These are phyloP conservation scores for Sepiola atlantica DNA, from an alignment of 2,888 invertebrate species.

Conservation along the genomic window DNA sequence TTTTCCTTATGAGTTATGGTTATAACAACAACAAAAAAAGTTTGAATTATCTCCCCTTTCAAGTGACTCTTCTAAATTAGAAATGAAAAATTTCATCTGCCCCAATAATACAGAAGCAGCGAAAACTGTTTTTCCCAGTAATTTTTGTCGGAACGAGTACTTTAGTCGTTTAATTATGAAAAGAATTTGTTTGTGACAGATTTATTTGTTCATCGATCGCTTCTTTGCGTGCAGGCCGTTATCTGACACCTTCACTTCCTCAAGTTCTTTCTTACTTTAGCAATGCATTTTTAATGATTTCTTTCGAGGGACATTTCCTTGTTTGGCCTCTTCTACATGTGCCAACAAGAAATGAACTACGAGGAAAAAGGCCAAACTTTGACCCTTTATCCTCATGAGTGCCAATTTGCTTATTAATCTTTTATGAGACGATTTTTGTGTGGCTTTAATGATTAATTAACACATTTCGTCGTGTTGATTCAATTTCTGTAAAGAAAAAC, in stretches of 20 bases:
- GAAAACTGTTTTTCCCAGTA: too few species aligned
- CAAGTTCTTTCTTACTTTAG: not conserved
- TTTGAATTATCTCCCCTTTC: too few species aligned
- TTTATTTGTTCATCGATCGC: too few species aligned
- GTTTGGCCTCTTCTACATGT: not conserved
- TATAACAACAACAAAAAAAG: too few species aligned
- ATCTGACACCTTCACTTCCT: not conserved
- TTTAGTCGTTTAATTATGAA: too few species aligned
- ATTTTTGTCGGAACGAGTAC: too few species aligned
- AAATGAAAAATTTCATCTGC: too few species aligned
- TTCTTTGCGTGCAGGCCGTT: constrained; percentile 51
- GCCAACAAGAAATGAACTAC: not conserved
- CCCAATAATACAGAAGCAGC: too few species aligned
- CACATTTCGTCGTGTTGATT: not conserved
- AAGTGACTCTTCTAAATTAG: too few species aligned
- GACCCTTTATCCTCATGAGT: not conserved
- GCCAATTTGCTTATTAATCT: not conserved
- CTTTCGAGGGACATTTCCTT: not conserved
- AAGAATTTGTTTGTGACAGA: too few species aligned
- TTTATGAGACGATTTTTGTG: not conserved
- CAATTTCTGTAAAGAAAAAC: not conserved
- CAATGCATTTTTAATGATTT: constrained; percentile 7
- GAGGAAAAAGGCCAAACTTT: not conserved
- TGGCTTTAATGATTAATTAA: not conserved
- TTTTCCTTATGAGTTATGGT: too few species aligned